Evolutionary conservation across 2,113 vertebrate genomes (phyloP).

Genomic region (Myotis yumanensis): DNA sequence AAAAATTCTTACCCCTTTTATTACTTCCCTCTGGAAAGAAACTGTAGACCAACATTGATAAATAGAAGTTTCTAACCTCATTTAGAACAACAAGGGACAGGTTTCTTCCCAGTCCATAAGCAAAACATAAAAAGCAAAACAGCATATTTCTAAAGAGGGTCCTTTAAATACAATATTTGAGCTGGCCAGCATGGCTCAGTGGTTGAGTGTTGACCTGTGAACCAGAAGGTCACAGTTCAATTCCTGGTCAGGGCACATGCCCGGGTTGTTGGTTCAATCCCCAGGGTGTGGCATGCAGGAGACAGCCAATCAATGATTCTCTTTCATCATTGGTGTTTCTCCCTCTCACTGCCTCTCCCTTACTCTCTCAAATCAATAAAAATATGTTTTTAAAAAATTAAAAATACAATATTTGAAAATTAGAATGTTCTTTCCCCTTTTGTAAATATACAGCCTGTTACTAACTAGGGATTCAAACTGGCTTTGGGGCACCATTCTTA

Average conservation of each 20-base stretch:
- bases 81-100: neutral
- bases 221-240: too few species aligned
- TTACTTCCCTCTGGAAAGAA: neutral
- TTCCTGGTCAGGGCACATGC: too few species aligned
- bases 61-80: neutral
- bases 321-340: too few species aligned
- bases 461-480: neutral
- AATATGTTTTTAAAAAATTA: too few species aligned
- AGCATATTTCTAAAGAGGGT: neutral
- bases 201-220: too few species aligned
- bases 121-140: constrained; percentile 36
- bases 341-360: too few species aligned
- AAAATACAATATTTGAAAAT: neutral
- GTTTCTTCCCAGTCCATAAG: neutral
- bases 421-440: neutral
- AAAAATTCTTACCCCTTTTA: neutral
- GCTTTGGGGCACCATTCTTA: neutral
- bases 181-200: too few species aligned
- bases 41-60: neutral
- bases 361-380: too few species aligned
- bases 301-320: too few species aligned
- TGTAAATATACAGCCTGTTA: neutral
- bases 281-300: too few species aligned
- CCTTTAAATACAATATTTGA: neutral
- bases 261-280: too few species aligned